phyloP scores from a whole-genome alignment of 2,888 invertebrate species.

The Lottia gigantea region DNA sequence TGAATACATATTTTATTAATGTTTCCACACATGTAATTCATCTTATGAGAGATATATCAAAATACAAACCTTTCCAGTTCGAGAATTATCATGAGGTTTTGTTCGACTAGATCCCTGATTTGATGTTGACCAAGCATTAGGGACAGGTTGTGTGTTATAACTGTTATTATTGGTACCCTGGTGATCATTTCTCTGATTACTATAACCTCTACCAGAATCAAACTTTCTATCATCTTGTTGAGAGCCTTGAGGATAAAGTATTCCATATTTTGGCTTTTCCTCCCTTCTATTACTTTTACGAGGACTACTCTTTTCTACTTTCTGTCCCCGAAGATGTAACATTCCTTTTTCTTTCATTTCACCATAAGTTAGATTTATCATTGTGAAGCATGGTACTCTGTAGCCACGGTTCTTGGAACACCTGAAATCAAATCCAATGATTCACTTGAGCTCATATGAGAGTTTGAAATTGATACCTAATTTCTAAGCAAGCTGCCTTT shows the following conservation, averaged over 20 bases:
- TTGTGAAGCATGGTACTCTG: constrained; percentile 71
- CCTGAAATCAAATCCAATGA: constrained; percentile 33
- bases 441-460: too few species aligned
- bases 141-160: neutral
- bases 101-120: neutral
- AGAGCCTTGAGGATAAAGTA: neutral
- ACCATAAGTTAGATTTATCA: constrained; percentile 76
- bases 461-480: neutral
- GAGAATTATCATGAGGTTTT: too few species aligned
- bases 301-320: neutral
- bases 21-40: too few species aligned
- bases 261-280: neutral
- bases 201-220: neutral
- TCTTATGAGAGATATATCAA: too few species aligned
- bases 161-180: neutral
- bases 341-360: constrained; percentile 57
- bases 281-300: constrained; percentile 18
- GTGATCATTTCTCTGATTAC: neutral
- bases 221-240: neutral
- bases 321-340: constrained; percentile 16
- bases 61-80: too few species aligned
- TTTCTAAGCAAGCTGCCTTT: neutral
- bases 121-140: neutral
- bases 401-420: constrained; percentile 70
- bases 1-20: too few species aligned